Base-by-base conservation (phyloP, 1,140 invertebrate species). In the Drosophila takahashii region DNA sequence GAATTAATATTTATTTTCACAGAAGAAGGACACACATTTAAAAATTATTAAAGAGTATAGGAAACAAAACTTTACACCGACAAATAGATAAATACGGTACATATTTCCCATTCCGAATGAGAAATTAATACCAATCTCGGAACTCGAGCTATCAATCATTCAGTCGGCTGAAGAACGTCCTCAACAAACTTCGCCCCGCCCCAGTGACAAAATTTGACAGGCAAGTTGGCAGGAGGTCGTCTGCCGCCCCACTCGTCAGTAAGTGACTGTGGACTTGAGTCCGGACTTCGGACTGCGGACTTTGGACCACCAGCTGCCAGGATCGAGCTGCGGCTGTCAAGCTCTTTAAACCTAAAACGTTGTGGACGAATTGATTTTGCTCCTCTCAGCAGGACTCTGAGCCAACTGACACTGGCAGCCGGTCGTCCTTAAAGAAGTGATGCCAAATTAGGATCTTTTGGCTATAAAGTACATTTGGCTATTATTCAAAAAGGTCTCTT, bases 381-480 rank as follows among this genome's bases (percentile, higher is more conserved):
- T 60, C 72, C 59, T 45, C 72, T 37, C 59, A 74, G 71, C 65
- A 81, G 74, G 81, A 89, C 83, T 69, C 58, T 67, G 26, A 48
- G 75, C 70, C 74, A 89, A 79, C 79, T 87, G 83, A 79, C 84
- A 79, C 66, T 89, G 79, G 76, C 83, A 87, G 83, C 79, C 62
- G 79, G 84, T 89, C 75, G 84, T 89, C 75, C 71, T 10, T 10
- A 2, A 3, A 13, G 16, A 10, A 22, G 53, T 22, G 50, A 32
- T 62, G 53, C 2, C 4, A 11, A 15, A 0, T 3, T 15, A 15
- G 44, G 16, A 22, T 1, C 34, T 58, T 32, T 4, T 32, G 29
- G 54, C 54, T 5, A 22, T 22, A 3, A 22, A 22, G 22, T 22
- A 32, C 18, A n/a, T 22, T 1, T 29, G n/a, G 22, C 45, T 10